Base-by-base conservation (phyloP, 2,113 vertebrate species). In the Murina feae region DNA sequence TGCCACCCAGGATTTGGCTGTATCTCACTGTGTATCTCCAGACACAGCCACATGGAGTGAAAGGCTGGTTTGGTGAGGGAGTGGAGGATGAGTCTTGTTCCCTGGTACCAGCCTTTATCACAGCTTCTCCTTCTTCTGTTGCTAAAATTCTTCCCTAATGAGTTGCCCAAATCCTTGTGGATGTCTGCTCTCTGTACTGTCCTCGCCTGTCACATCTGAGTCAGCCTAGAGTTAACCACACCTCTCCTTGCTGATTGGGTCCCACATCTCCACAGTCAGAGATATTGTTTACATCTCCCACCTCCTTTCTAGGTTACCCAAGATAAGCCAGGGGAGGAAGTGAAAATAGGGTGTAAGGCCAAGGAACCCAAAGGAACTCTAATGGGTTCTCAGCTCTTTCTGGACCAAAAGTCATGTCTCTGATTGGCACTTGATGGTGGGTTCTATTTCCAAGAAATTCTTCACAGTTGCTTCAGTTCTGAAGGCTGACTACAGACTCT, bases 101-200 rank as follows among this genome's bases (percentile, higher is more conserved):
- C 37, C 14, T 21, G 0, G 35, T 37, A 32, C 37, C 35, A 9
- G 8, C 80, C 58, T 85, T 81, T 5, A 16, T 20, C 44, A 25
- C 30, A 65, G 55, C 84, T 71, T 76, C 86, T 91, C 86, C 37
- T 44, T 95, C 55, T 63, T 58, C 68, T 83, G 71, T 47, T 71
- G 51, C 79, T 89, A 23, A 92, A 86, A 80, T 81, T 84, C 86
- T 86, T 86, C 83, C 58, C 23, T 23, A 47, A 83, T n/a, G 75
- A 93, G 65, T 84, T 81, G 17, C 91, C 83, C 69, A n/a, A 78
- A 65, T 28, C 51, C 58, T 63, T 60, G 53, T 28, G 76, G 28
- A 82, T 8, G 11, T 51, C 35, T 47, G n/a, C n/a, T n/a, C 2
- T 84, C 76, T 37, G 49, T 18, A 32, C 44, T 89, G 49, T 80